phyloP scores from a whole-genome alignment of 1,140 invertebrate species.

The Xylocopa sonorina region DNA sequence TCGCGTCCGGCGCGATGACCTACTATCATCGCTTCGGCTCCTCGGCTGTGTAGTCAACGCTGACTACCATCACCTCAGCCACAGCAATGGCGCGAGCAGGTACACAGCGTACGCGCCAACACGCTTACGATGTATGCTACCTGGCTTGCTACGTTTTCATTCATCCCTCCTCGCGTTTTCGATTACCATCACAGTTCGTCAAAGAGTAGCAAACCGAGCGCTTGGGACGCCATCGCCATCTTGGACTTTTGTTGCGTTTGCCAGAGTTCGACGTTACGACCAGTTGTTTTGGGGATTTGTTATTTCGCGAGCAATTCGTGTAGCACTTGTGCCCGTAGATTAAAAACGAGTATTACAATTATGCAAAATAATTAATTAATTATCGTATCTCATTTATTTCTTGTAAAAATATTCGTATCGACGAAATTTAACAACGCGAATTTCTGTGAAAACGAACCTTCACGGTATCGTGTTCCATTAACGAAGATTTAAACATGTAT shows the following conservation, averaged over 20 bases:
- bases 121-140: no score
- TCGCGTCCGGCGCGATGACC: slow-evolving; percentile 81
- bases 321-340: no score
- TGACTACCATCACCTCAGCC: slow-evolving; percentile 6
- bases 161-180: neutral
- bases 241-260: neutral
- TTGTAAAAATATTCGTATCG: no score
- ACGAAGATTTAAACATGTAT: neutral
- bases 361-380: neutral
- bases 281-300: no score
- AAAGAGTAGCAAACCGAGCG: neutral
- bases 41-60: slow-evolving; percentile 54
- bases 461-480: neutral
- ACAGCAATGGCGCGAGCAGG: neutral
- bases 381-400: no score
- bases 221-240: neutral
- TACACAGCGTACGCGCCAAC: neutral
- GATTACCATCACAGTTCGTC: neutral
- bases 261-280: no score
- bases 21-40: slow-evolving; percentile 80
- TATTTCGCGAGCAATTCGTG: no score
- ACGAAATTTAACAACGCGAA: no score
- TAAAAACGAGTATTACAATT: no score
- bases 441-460: neutral
- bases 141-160: neutral